Evolutionary conservation across 2,113 vertebrate genomes (phyloP).

Genomic region (Nestor notabilis): DNA sequence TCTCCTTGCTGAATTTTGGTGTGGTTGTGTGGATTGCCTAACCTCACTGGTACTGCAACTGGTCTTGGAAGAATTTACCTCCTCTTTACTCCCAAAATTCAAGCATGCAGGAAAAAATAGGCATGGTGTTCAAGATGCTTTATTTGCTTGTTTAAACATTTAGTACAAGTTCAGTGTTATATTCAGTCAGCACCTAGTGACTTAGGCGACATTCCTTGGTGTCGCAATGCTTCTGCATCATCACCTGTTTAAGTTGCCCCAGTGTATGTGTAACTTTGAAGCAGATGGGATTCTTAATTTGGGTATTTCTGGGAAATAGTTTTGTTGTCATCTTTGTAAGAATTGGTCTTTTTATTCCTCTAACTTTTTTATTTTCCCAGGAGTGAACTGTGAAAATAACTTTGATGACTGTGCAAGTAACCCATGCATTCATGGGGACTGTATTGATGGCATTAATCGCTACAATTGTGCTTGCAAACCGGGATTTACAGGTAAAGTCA

Average conservation of each 20-base stretch:
- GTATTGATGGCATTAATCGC: slow-evolving; percentile 88
- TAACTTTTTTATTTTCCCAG: slow-evolving; percentile 67
- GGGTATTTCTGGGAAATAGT: not conserved
- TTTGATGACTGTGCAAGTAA: slow-evolving; percentile 89
- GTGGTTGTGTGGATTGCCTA: not conserved
- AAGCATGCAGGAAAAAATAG: not conserved
- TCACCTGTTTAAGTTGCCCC: not conserved
- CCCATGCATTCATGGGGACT: slow-evolving; percentile 87
- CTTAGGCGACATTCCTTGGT: not conserved
- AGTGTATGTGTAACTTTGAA: not conserved
- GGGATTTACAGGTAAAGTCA: slow-evolving; percentile 88
- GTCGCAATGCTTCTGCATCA: not conserved
- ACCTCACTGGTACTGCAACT: not conserved
- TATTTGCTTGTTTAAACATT: not conserved
- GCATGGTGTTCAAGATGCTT: not conserved
- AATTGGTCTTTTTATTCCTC: not conserved
- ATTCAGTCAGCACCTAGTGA: not conserved
- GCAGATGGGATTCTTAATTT: not conserved
- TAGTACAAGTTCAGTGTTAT: not conserved
- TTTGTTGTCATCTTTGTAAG: not conserved
- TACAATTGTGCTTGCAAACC: slow-evolving; percentile 88
- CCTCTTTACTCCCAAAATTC: not conserved
- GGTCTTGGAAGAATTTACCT: not conserved
- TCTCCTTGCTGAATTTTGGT: not conserved
- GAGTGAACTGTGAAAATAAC: slow-evolving; percentile 91